These are phyloP conservation scores for Styela plicata DNA, from an alignment of 23 tunicate species.

Conservation along the genomic window DNA sequence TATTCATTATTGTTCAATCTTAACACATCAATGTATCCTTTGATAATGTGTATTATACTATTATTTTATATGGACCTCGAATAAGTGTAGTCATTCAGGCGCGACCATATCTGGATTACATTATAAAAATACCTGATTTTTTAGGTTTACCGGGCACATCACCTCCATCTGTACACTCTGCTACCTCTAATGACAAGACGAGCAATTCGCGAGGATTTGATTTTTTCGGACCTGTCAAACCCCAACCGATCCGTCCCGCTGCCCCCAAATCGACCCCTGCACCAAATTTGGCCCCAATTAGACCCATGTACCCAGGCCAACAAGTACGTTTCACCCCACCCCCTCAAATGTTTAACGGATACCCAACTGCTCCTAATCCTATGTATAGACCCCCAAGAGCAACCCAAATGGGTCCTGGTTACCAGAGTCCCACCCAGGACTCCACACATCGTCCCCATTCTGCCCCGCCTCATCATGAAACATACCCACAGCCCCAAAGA, in stretches of 20 bases:
- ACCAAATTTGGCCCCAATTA: neutral
- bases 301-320: neutral
- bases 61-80: too few relatives aligned
- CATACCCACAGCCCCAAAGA: neutral
- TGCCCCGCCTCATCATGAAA: neutral
- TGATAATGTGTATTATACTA: too few relatives aligned
- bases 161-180: neutral
- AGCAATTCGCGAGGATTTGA: neutral
- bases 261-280: neutral
- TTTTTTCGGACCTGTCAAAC: constrained; percentile 1
- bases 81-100: too few relatives aligned
- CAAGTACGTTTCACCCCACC: neutral
- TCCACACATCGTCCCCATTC: neutral
- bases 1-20: too few relatives aligned
- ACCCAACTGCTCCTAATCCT: neutral
- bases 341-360: neutral
- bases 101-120: too few relatives aligned
- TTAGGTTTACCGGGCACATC: neutral
- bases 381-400: neutral
- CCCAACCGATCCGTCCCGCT: constrained; percentile 1
- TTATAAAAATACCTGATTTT: too few relatives aligned
- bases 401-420: neutral
- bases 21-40: too few relatives aligned
- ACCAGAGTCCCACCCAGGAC: neutral
- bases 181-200: neutral